A percentile compares a stretch with the other conserved stretches of the same genome.
These are phyloP conservation scores for Scrobipalpa costella DNA, from an alignment of 2,888 invertebrate genomes.

Conservation along the genomic window DNA sequence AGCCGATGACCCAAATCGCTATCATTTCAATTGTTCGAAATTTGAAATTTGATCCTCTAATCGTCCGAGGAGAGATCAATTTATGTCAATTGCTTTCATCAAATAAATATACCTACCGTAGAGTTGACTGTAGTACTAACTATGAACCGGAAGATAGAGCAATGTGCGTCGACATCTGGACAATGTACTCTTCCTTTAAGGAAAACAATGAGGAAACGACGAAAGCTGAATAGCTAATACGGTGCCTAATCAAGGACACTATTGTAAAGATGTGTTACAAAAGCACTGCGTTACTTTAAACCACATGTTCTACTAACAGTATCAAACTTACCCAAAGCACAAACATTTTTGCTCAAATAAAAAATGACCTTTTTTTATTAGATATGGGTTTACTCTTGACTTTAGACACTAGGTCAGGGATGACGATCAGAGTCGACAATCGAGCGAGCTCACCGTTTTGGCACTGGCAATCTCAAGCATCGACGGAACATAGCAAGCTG, in stretches of 20 bases:
- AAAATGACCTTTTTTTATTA: too few species aligned
- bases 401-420: too few species aligned
- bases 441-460: too few species aligned
- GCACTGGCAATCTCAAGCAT: too few species aligned
- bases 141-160: neutral
- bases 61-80: neutral
- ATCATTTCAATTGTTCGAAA: neutral
- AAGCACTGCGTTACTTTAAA: too few species aligned
- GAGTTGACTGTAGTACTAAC: neutral
- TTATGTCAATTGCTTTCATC: neutral
- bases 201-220: neutral
- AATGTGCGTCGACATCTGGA: neutral
- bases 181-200: neutral
- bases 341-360: too few species aligned
- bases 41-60: neutral
- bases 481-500: too few species aligned
- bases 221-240: slow-evolving; percentile 1
- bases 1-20: neutral
- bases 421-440: too few species aligned
- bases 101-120: neutral
- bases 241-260: neutral
- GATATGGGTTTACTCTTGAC: too few species aligned
- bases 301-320: too few species aligned
- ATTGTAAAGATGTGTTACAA: too few species aligned
- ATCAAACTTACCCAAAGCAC: too few species aligned